These are phyloP conservation scores for Sternotherus odoratus DNA, from an alignment of 2,797 vertebrate species.

Conservation along the genomic window DNA sequence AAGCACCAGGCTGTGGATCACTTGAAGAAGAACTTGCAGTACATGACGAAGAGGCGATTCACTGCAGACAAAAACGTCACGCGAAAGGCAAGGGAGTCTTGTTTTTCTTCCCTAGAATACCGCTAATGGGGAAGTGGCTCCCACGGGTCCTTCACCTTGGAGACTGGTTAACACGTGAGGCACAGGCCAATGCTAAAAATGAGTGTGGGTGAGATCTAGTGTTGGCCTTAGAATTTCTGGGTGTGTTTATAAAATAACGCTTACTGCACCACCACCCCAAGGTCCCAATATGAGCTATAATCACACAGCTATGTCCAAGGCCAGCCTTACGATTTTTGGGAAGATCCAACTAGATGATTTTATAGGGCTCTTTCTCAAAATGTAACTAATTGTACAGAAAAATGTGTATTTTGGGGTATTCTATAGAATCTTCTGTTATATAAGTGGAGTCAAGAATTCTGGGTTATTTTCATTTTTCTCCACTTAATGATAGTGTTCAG, in stretches of 20 bases:
- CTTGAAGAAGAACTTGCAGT: constrained; percentile 76
- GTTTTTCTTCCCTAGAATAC: background rate
- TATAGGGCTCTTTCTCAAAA: background rate
- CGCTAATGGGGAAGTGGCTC: background rate
- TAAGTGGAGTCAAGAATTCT: background rate
- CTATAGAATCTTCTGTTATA: background rate
- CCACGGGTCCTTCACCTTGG: background rate
- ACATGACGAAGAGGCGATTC: constrained; percentile 72
- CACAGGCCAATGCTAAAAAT: background rate
- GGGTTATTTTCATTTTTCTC: background rate
- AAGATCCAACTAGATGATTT: background rate
- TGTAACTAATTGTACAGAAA: background rate
- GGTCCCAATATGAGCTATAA: background rate
- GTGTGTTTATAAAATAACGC: background rate
- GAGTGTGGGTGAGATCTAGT: background rate
- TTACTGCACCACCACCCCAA: background rate
- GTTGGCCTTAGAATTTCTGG: background rate
- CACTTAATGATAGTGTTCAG: background rate
- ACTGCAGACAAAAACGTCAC: constrained; percentile 60
- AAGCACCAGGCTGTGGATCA: constrained; percentile 74
- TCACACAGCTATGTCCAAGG: background rate
- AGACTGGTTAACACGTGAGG: too few species aligned
- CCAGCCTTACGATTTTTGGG: background rate
- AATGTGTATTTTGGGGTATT: background rate
- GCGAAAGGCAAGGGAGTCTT: constrained; percentile 58